phyloP scores from a whole-genome alignment of 2,888 invertebrate species.

The Drosophila neotestacea region DNA sequence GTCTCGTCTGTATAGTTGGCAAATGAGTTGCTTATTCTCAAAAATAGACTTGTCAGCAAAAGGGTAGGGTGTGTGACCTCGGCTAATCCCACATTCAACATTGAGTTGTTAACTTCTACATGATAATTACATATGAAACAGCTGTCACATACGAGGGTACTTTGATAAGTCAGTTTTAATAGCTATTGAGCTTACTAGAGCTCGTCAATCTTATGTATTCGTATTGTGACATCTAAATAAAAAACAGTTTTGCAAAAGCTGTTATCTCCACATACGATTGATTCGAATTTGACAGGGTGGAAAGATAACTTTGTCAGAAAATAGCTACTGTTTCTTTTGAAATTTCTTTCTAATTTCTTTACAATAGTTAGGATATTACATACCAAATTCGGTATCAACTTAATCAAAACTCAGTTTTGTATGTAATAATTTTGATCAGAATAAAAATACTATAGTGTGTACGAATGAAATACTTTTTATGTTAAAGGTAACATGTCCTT shows the following conservation, averaged over 20 bases:
- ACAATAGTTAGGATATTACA: neutral
- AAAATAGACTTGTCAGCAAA: constrained; percentile 14
- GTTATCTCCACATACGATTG: neutral
- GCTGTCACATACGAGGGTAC: constrained; percentile 29
- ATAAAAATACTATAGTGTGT: no score
- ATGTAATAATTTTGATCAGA: no score
- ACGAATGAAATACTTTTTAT: neutral
- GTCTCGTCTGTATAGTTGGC: constrained; percentile 4
- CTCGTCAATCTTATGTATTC: neutral
- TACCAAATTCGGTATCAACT: neutral
- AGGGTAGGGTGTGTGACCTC: neutral
- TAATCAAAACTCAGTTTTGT: neutral
- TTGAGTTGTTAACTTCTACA: constrained; percentile 59
- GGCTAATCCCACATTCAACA: constrained; percentile 13
- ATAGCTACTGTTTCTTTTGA: no score
- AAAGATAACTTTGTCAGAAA: constrained; percentile 12
- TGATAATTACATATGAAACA: constrained; percentile 42
- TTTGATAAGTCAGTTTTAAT: constrained; percentile 10
- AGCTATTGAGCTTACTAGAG: neutral
- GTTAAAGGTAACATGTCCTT: neutral
- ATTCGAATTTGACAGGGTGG: neutral
- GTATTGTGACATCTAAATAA: constrained; percentile 3
- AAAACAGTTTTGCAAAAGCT: neutral
- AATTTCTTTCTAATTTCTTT: neutral
- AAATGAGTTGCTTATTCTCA: constrained; percentile 30